Conservation (phyloP, 2,888 invertebrate genomes). For the Trissolcus japonicus region DNA sequence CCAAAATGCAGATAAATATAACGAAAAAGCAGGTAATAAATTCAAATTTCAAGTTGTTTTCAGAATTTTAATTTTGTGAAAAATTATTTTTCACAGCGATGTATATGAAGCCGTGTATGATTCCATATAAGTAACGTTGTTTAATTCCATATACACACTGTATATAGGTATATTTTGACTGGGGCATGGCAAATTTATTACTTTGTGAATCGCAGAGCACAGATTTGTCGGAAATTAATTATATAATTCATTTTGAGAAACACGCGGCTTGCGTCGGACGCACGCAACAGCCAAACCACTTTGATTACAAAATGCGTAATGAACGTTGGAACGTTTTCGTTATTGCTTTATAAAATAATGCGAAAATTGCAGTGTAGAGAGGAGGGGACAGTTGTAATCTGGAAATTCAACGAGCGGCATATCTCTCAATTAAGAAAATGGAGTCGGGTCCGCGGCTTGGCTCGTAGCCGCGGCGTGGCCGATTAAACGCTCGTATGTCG, state of each 20-base stretch:
- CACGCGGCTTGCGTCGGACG: conserved; percentile 12
- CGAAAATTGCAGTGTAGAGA: conserved; percentile 28
- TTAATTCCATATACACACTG: background rate
- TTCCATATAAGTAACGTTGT: too few species aligned
- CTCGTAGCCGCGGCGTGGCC: conserved; percentile 63
- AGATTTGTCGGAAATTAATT: too few species aligned
- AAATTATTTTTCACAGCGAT: background rate
- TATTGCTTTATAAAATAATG: conserved; percentile 39
- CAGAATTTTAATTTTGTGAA: too few species aligned
- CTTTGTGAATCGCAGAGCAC: too few species aligned
- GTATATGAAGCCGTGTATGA: too few species aligned
- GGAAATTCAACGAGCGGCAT: conserved; percentile 55
- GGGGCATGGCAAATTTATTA: background rate
- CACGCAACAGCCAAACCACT: conserved; percentile 37
- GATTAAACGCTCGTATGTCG: conserved; percentile 72
- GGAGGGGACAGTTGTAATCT: conserved; percentile 46
- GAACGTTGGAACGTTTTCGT: conserved; percentile 33
- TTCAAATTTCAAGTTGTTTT: too few species aligned
- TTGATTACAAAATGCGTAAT: conserved; percentile 38
- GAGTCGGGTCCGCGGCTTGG: conserved; percentile 61
- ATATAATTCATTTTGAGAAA: conserved; percentile 3
- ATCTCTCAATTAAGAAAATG: conserved; percentile 66
- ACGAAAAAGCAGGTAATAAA: too few species aligned
- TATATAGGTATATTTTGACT: background rate
- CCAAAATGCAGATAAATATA: too few species aligned